These are phyloP conservation scores for Sarcophaga peregrina DNA, from an alignment of 1,140 invertebrate species.

Conservation along the genomic window DNA sequence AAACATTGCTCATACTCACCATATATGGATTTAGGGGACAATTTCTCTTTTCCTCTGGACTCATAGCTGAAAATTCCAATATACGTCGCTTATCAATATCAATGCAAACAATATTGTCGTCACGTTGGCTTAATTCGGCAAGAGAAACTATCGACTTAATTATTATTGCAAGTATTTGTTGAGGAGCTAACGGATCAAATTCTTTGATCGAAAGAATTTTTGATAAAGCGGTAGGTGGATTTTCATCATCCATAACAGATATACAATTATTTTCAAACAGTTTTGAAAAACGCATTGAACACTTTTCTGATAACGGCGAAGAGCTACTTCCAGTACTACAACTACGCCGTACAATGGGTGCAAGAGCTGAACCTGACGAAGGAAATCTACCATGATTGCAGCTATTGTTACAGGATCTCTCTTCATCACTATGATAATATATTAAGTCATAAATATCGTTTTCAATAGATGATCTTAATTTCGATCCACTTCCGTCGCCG, in stretches of 20 bases:
- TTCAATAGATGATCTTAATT: neutral
- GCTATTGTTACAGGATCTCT: conserved; percentile 7
- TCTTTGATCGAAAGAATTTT: conserved; percentile 60
- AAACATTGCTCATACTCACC: conserved; percentile 28
- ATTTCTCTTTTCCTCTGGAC: conserved; percentile 35
- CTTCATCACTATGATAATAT: conserved; percentile 32
- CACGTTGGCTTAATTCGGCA: conserved; percentile 60
- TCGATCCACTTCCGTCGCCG: neutral
- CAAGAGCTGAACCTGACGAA: neutral
- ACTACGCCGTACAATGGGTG: neutral
- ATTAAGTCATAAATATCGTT: conserved; percentile 9
- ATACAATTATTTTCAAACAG: conserved; percentile 38
- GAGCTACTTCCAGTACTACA: conserved; percentile 32
- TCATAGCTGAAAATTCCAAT: conserved; percentile 37
- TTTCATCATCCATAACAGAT: conserved; percentile 43
- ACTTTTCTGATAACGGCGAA: conserved; percentile 6
- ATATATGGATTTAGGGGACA: conserved; percentile 43
- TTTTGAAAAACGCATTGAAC: conserved; percentile 43
- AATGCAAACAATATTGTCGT: conserved; percentile 60
- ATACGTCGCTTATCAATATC: conserved; percentile 55
- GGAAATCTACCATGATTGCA: conserved; percentile 8
- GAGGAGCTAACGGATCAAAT: conserved; percentile 61
- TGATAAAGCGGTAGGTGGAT: conserved; percentile 49
- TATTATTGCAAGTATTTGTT: conserved; percentile 54
- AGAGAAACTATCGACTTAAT: conserved; percentile 60